These are phyloP conservation scores for Willisornis vidua DNA, from an alignment of 2,113 vertebrate genomes.

Conservation along the genomic window DNA sequence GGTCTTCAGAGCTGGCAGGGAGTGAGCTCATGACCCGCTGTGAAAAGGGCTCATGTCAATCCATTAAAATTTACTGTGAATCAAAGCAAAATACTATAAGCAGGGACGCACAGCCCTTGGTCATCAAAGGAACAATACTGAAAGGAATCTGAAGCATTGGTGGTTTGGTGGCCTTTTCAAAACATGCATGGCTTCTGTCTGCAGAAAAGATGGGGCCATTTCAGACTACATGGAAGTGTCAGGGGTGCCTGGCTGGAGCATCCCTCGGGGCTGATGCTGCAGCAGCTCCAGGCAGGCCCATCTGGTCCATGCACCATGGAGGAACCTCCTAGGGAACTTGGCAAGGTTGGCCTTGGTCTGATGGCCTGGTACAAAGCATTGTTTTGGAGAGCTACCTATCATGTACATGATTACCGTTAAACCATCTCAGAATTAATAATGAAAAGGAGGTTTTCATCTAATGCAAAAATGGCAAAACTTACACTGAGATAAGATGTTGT, in stretches of 20 bases:
- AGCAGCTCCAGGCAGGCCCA: not conserved
- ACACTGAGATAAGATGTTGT: not conserved
- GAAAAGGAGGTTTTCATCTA: not conserved
- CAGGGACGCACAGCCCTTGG: not conserved
- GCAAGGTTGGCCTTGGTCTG: not conserved
- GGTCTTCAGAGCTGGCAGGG: not conserved
- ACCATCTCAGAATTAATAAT: not conserved
- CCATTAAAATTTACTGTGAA: not conserved
- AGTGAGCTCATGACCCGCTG: not conserved
- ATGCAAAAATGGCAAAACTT: not conserved
- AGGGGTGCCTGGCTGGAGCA: not conserved
- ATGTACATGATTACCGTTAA: not conserved
- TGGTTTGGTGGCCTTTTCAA: not conserved
- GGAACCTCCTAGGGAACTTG: not conserved
- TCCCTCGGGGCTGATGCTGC: not conserved
- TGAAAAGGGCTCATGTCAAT: not conserved
- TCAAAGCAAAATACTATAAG: not conserved
- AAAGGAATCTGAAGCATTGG: not conserved
- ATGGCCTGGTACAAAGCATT: not conserved
- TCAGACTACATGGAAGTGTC: not conserved
- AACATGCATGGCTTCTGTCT: rapidly evolving
- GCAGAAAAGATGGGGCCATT: not conserved
- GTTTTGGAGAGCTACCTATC: not conserved
- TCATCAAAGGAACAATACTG: not conserved
- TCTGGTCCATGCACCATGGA: rapidly evolving